phyloP scores from a whole-genome alignment of 2,797 vertebrate genomes.

The Chiropotes sagulatus region DNA sequence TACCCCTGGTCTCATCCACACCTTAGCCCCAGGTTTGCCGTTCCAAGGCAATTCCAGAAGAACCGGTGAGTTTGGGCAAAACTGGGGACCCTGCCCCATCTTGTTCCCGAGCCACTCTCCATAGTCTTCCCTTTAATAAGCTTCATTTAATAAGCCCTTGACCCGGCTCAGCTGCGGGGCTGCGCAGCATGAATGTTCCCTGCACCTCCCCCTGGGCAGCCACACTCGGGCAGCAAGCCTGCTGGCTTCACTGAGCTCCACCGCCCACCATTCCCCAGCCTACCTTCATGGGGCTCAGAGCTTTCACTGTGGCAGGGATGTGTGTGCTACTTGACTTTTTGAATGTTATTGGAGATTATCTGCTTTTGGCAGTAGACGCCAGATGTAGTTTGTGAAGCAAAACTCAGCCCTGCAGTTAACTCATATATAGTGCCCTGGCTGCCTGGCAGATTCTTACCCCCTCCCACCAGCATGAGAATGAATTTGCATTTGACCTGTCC shows the following conservation, averaged over 20 bases:
- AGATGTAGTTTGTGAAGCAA: background rate
- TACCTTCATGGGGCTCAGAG: background rate
- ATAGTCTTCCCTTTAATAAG: background rate
- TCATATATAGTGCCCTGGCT: background rate
- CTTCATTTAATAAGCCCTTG: background rate
- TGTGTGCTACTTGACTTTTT: background rate
- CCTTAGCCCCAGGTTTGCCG: accelerated
- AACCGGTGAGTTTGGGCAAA: background rate
- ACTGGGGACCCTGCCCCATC: background rate
- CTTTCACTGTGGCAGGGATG: background rate
- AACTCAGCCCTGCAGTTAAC: background rate
- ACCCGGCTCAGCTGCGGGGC: background rate
- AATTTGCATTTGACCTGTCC: background rate
- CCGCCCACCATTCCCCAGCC: background rate
- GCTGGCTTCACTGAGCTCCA: background rate
- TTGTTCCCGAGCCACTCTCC: background rate
- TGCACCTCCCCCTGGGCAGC: background rate
- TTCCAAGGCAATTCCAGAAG: background rate
- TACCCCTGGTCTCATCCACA: background rate
- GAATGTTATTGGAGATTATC: background rate
- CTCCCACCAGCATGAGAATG: background rate
- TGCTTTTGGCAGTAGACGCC: background rate
- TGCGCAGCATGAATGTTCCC: no score
- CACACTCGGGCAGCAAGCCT: no score
- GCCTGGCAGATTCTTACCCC: background rate